Evolutionary conservation across 2,113 vertebrate species (phyloP).

Genomic region (Amia ocellicauda): DNA sequence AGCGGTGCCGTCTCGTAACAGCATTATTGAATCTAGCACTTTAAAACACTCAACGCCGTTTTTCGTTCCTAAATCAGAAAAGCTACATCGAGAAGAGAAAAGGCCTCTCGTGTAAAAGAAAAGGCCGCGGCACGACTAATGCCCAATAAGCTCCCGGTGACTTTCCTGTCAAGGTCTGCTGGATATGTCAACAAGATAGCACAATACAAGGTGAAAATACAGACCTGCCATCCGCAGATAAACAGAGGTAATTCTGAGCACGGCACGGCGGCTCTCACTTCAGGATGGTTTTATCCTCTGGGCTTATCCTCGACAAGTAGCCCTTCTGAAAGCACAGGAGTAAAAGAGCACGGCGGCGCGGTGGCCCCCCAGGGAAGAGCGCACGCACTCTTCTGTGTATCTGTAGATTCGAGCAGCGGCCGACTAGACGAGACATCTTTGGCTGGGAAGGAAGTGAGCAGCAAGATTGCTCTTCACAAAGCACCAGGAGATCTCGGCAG

Average conservation of each 20-base stretch:
- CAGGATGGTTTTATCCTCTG: slow-evolving; percentile 4
- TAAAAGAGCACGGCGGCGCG: not conserved
- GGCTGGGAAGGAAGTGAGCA: no score
- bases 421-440: not conserved
- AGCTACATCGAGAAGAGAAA: not conserved
- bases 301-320: not conserved
- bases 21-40: not conserved
- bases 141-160: slow-evolving; percentile 14
- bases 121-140: slow-evolving; percentile 5
- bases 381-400: not conserved
- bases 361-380: not conserved
- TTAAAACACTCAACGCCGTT: slow-evolving; percentile 9
- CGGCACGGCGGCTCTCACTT: slow-evolving; percentile 1
- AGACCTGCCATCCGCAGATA: slow-evolving; percentile 26
- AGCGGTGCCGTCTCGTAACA: not conserved
- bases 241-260: slow-evolving; percentile 23
- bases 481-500: no score
- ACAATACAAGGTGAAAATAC: slow-evolving; percentile 14
- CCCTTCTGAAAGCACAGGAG: not conserved
- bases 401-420: not conserved
- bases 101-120: not conserved
- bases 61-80: not conserved
- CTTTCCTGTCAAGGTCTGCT: slow-evolving; percentile 30
- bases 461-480: no score
- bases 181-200: slow-evolving; percentile 37